phyloP scores from a whole-genome alignment of 2,888 invertebrate species.

The Drosophila siamana region DNA sequence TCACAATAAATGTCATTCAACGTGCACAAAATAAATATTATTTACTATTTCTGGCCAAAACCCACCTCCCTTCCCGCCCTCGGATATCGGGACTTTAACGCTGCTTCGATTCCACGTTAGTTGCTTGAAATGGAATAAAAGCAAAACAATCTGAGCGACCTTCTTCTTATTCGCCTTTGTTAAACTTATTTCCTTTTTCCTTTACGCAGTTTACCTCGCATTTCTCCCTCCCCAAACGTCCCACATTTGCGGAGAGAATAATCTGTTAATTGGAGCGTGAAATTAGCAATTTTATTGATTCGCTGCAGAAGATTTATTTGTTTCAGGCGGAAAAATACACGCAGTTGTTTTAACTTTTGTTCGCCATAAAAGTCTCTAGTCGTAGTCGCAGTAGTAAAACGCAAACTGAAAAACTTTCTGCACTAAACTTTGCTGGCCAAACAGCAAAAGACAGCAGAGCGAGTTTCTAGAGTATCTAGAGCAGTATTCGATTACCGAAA shows the following conservation, averaged over 20 bases:
- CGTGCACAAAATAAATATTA: background rate
- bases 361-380: slow-evolving; percentile 8
- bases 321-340: slow-evolving; percentile 16
- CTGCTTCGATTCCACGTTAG: background rate
- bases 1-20: background rate
- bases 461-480: too few relatives aligned
- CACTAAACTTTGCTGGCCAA: slow-evolving; percentile 10
- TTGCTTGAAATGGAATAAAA: slow-evolving; percentile 1
- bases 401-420: slow-evolving; percentile 15
- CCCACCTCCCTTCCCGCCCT: background rate
- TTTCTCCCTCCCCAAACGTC: slow-evolving; percentile 12
- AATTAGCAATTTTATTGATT: slow-evolving; percentile 73
- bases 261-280: slow-evolving; percentile 72
- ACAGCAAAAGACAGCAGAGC: background rate
- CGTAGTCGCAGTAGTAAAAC: slow-evolving; percentile 5
- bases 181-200: slow-evolving; percentile 36
- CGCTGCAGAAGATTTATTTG: slow-evolving; percentile 50
- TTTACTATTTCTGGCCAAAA: background rate
- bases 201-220: slow-evolving; percentile 5
- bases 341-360: slow-evolving; percentile 23
- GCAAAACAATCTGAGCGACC: background rate
- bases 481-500: slow-evolving; percentile 1
- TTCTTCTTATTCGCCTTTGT: background rate
- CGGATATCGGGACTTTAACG: too few relatives aligned
- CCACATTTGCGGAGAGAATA: slow-evolving; percentile 46